Percentiles rank a stretch among this genome's conserved stretches.
These are phyloP conservation scores for Seira sanloemensis DNA, from an alignment of 2,888 invertebrate genomes.

Conservation along the genomic window DNA sequence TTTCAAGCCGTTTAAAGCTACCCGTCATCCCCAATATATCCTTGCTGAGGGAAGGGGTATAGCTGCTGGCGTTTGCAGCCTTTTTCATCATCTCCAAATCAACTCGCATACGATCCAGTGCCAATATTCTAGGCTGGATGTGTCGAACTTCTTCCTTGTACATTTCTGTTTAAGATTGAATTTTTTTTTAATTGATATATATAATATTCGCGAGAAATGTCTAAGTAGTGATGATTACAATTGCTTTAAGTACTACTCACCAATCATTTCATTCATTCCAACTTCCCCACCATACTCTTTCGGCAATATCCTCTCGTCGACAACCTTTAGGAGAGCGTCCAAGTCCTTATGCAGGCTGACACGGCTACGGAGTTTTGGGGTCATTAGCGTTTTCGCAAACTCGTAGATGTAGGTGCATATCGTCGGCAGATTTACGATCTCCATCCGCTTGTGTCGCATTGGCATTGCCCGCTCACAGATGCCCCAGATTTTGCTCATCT, in stretches of 20 bases:
- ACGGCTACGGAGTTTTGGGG: slow-evolving; percentile 84
- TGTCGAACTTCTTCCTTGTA: slow-evolving; percentile 84
- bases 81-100: slow-evolving; percentile 73
- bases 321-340: slow-evolving; percentile 83
- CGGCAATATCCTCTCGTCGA: slow-evolving; percentile 86
- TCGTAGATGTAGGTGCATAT: slow-evolving; percentile 86
- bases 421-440: slow-evolving; percentile 84
- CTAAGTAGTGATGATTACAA: not conserved
- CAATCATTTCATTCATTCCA: slow-evolving; percentile 89
- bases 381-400: slow-evolving; percentile 82
- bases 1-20: slow-evolving; percentile 72
- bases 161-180: slow-evolving; percentile 75
- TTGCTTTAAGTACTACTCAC: slow-evolving; percentile 78
- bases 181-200: not conserved
- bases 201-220: too few species aligned
- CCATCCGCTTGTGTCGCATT: slow-evolving; percentile 86
- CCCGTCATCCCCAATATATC: slow-evolving; percentile 70
- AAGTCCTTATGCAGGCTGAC: slow-evolving; percentile 84
- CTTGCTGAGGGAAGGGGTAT: slow-evolving; percentile 56
- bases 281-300: slow-evolving; percentile 90
- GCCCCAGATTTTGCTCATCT: slow-evolving; percentile 85
- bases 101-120: slow-evolving; percentile 84
- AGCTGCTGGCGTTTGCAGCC: slow-evolving; percentile 52
- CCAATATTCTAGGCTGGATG: slow-evolving; percentile 80
- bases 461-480: slow-evolving; percentile 90